Base-by-base conservation (phyloP, 1,140 invertebrate species). In the Rhysida immarginata region DNA sequence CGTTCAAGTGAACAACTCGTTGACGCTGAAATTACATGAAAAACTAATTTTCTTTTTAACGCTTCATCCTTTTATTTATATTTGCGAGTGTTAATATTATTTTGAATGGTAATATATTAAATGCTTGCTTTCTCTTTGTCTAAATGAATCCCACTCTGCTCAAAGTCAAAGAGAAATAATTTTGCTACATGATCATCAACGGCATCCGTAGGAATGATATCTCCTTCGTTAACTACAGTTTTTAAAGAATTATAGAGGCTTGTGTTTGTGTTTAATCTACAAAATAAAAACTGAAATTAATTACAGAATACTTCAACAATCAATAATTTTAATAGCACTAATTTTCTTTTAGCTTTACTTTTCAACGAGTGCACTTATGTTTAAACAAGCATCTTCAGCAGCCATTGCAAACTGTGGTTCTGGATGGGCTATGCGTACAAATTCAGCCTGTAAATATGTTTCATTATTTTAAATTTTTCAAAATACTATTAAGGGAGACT, bases 141-240 rank as follows among this genome's bases (percentile, higher is more conserved):
- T 51, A 98, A 74, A 70, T 97, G 92, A 61, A 97, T 97, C 5
- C 93, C 94, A 72, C 85, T 85, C 70, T 96, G 91, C 69, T 97
- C 92, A 74, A 97, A 97, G 69, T 98, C 94, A 71, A 93, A 90
- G 27, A 95, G 70, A 73, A 97, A 97, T 53, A 98, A 69, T 64
- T 84, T 76, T 1, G 83, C 81, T 2, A 98, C 84, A 70, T 95
- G 84, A 46, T 81, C 67, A 67, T 98, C 94, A 1, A 87, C 79
- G 0, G 78, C 77, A 51, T 78, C 81, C 5, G 80, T 85, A 41
- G 75, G 68, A 18, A 79, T 18, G 27, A 76, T 69, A 66, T 96
- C 91, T 13, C 84, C 85, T 20, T 78, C 69, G 49, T 78, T 70
- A 0, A 84, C 74, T 0, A 85, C 84, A 53, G 76, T 65, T 43